Evolutionary conservation across 1,140 invertebrate genomes (phyloP), one percentile per base, ranked within the genome.

Genomic region (Glomeris maerens): DNA sequence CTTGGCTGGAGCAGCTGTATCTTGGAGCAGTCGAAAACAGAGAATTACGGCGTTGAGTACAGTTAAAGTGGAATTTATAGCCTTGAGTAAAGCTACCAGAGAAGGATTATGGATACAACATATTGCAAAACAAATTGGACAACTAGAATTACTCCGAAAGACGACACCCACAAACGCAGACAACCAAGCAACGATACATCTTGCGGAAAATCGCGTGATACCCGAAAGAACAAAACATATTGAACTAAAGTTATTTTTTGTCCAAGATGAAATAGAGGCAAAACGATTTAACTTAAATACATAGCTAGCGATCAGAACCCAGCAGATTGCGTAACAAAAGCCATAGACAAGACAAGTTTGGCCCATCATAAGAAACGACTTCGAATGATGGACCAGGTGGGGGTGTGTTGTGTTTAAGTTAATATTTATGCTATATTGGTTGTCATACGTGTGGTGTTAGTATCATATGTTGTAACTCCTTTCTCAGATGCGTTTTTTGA

Each of bases 281-380:
- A 50, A 58, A 63, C 57, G 65, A 50, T 49, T 48, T 27, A 53
- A 36, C 49, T 25, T 53, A 45, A 22, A 3, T 45, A 51, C 38
- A 39, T 39, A 1, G 44, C 51, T 20, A 54, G 10, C 49, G 72
- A 72, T 52, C 78, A 72, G 60, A 80, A 66, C 59, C 78, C 70
- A 49, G 73, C 64, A 50, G 26, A 54, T 53, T 23, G 55, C 55
- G 52, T 59, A 55, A 54, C 57, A 59, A 36, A 39, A 47, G n/a
- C n/a, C n/a, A n/a, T n/a, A n/a, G n/a, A n/a, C n/a, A n/a, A n/a
- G n/a, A n/a, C n/a, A n/a, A n/a, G n/a, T n/a, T n/a, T n/a, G n/a
- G n/a, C n/a, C n/a, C n/a, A n/a, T n/a, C n/a, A n/a, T n/a, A n/a
- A n/a, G n/a, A n/a, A n/a, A n/a, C n/a, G n/a, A n/a, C n/a, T n/a